These are phyloP conservation scores for Orthosia incerta DNA, from an alignment of 2,888 invertebrate genomes.

Conservation along the genomic window DNA sequence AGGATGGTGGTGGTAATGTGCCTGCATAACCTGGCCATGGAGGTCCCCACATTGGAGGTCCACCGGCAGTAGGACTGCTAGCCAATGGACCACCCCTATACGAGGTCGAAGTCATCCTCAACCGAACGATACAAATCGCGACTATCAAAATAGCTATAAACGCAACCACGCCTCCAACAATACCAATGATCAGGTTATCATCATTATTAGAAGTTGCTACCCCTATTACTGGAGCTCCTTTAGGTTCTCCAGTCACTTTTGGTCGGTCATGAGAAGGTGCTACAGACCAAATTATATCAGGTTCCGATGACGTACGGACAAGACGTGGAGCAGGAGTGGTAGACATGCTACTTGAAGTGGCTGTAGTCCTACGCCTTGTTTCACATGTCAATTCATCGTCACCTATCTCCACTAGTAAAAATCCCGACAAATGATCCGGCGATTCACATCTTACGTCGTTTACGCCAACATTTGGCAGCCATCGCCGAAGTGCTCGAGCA, in stretches of 20 bases:
- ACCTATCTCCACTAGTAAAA: constrained; percentile 93
- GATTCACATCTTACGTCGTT: constrained; percentile 92
- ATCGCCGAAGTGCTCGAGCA: constrained; percentile 94
- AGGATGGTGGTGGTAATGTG: constrained; percentile 91
- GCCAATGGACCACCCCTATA: constrained; percentile 93
- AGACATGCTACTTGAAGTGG: constrained; percentile 83
- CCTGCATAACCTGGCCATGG: constrained; percentile 91
- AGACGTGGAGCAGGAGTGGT: constrained; percentile 88
- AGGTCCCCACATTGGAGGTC: constrained; percentile 91
- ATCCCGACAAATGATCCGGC: constrained; percentile 93
- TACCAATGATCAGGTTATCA: constrained; percentile 98
- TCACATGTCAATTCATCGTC: constrained; percentile 96
- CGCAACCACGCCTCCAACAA: constrained; percentile 97
- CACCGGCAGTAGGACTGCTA: constrained; percentile 91
- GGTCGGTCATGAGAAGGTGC: constrained; percentile 93
- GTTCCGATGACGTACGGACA: constrained; percentile 93
- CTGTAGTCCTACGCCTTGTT: constrained; percentile 88
- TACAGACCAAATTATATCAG: constrained; percentile 97
- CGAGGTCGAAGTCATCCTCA: constrained; percentile 93
- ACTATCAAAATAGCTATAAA: constrained; percentile 97
- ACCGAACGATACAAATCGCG: constrained; percentile 96
- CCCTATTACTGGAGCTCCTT: constrained; percentile 90
- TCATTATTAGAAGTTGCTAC: constrained; percentile 94
- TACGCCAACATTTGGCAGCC: constrained; percentile 93
- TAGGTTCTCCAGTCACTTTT: constrained; percentile 90